Conservation (phyloP, 2,113 vertebrate species). For the Oplegnathus fasciatus region DNA sequence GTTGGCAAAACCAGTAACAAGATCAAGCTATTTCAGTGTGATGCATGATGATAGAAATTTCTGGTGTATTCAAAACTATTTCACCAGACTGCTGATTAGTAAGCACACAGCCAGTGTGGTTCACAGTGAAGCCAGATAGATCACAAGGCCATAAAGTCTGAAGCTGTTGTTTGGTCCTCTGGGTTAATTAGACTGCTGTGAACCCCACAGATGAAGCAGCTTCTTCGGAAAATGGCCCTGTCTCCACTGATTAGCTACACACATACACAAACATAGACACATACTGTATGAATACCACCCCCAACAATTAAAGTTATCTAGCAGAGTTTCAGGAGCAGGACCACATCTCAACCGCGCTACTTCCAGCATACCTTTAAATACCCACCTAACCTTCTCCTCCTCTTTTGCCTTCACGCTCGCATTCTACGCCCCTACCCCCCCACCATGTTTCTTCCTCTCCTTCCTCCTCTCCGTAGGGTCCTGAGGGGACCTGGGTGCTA, state of each 20-base stretch:
- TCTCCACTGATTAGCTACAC: slow-evolving; percentile 59
- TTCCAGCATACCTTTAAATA: no score
- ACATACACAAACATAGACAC: slow-evolving; percentile 8
- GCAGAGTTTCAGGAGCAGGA: no score
- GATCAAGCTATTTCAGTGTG: background rate
- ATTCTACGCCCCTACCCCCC: no score
- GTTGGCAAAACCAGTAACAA: background rate
- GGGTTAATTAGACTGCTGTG: slow-evolving; percentile 64
- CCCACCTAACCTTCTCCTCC: no score
- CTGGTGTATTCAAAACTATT: background rate
- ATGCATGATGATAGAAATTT: background rate
- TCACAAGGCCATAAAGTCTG: slow-evolving; percentile 20
- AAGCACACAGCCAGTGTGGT: slow-evolving; percentile 19
- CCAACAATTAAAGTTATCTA: no score
- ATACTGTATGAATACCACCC: background rate
- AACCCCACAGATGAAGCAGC: slow-evolving; percentile 39
- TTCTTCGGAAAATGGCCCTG: slow-evolving; percentile 37
- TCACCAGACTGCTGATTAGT: slow-evolving; percentile 35
- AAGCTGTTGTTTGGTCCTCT: slow-evolving; percentile 31
- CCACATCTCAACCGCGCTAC: no score
- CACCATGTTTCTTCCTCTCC: no score
- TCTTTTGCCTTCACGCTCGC: no score
- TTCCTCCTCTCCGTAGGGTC: no score
- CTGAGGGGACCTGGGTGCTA: no score
- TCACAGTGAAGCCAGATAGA: background rate